Evolutionary conservation across 2,797 vertebrate species (phyloP).

Genomic region (Lepilemur ruficaudatus): DNA sequence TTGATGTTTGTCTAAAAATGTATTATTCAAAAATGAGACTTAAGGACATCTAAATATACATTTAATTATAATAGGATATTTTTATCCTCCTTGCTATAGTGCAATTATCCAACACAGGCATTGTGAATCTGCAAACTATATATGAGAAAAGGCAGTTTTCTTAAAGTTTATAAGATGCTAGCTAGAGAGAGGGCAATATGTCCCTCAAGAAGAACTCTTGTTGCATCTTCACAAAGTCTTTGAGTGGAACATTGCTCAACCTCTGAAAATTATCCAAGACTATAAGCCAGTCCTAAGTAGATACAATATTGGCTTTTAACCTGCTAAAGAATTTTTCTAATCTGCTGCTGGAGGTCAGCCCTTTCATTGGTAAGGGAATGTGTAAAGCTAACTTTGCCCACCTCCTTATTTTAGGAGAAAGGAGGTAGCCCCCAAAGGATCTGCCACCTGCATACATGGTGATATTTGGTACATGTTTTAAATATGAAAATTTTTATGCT

Average conservation of each 20-base stretch:
- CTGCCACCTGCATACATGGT: neutral
- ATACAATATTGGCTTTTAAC: neutral
- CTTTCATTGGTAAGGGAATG: neutral
- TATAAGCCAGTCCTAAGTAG: neutral
- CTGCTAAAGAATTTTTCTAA: neutral
- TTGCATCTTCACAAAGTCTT: neutral
- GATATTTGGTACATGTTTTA: neutral
- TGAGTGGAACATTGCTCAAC: neutral
- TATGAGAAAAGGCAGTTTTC: neutral
- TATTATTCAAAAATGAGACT: neutral
- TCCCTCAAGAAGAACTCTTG: neutral
- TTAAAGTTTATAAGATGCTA: neutral
- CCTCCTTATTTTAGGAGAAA: neutral
- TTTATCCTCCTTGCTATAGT: neutral
- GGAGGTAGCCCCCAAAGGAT: neutral
- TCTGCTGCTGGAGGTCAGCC: neutral
- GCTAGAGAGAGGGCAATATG: neutral
- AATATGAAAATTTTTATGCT: neutral
- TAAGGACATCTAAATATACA: neutral
- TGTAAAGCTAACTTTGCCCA: neutral
- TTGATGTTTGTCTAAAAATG: neutral
- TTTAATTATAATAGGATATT: neutral
- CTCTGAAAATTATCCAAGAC: neutral
- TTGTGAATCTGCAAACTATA: neutral
- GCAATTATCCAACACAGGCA: neutral